These are phyloP conservation scores for Ectemnius continuus DNA, from an alignment of 2,888 invertebrate genomes.

Conservation along the genomic window DNA sequence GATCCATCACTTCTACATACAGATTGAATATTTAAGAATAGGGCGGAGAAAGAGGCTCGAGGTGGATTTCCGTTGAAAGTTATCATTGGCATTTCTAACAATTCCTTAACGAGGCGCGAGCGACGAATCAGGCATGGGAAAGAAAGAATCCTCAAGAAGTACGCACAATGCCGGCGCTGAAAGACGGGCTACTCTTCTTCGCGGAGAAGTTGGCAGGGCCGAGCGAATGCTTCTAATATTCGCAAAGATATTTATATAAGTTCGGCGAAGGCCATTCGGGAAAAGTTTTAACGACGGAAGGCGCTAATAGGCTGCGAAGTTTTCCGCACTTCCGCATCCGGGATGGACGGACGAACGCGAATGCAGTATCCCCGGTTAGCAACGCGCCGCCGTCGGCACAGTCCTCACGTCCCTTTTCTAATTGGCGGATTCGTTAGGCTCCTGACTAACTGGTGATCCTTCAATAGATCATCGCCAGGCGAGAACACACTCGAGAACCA, in stretches of 20 bases:
- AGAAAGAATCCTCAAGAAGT: slow-evolving; percentile 24
- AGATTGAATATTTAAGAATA: neutral
- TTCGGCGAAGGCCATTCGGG: slow-evolving; percentile 39
- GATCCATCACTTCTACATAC: neutral
- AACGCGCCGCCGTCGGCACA: slow-evolving; percentile 11
- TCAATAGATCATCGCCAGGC: slow-evolving; percentile 13
- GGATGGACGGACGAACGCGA: slow-evolving; percentile 20
- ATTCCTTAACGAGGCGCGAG: slow-evolving; percentile 45
- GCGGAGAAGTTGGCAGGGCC: slow-evolving; percentile 26
- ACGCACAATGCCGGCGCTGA: slow-evolving; percentile 46
- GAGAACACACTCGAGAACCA: neutral
- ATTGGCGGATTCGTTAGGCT: slow-evolving; percentile 47
- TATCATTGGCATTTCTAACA: slow-evolving; percentile 29
- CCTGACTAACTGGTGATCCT: slow-evolving; percentile 2
- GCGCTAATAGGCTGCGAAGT: slow-evolving; percentile 53
- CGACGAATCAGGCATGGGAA: slow-evolving; percentile 10
- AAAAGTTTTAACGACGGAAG: slow-evolving; percentile 59
- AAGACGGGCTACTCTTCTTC: slow-evolving; percentile 19
- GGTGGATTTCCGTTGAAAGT: slow-evolving; percentile 10
- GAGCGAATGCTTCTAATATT: slow-evolving; percentile 41
- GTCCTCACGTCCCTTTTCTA: slow-evolving; percentile 23
- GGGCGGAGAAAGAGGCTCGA: neutral
- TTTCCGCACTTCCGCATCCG: slow-evolving; percentile 44
- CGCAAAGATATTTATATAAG: slow-evolving; percentile 50
- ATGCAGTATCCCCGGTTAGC: slow-evolving; percentile 25